phyloP scores from a whole-genome alignment of 2,888 invertebrate genomes.

The Hydroisotoma schaefferi region DNA sequence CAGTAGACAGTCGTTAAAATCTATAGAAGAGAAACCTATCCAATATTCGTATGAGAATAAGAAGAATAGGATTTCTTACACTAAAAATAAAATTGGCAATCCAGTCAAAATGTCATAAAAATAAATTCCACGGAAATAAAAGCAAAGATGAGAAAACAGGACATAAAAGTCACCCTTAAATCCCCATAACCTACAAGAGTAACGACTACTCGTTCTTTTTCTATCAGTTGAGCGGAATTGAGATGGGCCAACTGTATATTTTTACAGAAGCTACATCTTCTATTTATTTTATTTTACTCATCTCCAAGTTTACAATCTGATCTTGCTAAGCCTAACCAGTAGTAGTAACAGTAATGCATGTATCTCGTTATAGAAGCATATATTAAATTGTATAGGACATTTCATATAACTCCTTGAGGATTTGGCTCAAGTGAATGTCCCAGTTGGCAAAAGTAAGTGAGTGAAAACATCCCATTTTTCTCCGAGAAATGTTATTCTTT shows the following conservation, averaged over 20 bases:
- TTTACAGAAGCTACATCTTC: too few species aligned
- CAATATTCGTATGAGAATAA: too few species aligned
- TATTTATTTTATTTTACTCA: too few species aligned
- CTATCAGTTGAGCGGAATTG: neutral
- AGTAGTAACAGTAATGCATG: too few species aligned
- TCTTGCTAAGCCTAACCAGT: too few species aligned
- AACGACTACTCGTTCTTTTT: too few species aligned
- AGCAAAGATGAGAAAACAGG: conserved; percentile 1
- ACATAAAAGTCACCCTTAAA: conserved; percentile 22
- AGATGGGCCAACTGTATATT: neutral
- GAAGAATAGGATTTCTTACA: too few species aligned
- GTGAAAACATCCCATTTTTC: conserved; percentile 12
- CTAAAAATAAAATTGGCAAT: neutral
- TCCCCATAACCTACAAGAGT: conserved; percentile 1
- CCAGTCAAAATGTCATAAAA: conserved; percentile 10
- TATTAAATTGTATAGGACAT: too few species aligned
- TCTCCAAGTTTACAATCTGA: too few species aligned
- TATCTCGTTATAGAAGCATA: too few species aligned
- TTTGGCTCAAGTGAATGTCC: conserved; percentile 1
- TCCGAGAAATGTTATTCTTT: conserved; percentile 15
- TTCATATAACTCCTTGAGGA: neutral
- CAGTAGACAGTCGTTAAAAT: too few species aligned
- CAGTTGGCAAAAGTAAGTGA: conserved; percentile 15
- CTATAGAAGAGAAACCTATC: too few species aligned
- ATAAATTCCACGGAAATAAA: conserved; percentile 9